Conservation (phyloP, 2,797 vertebrate genomes). For the Synaphobranchus kaupii region DNA sequence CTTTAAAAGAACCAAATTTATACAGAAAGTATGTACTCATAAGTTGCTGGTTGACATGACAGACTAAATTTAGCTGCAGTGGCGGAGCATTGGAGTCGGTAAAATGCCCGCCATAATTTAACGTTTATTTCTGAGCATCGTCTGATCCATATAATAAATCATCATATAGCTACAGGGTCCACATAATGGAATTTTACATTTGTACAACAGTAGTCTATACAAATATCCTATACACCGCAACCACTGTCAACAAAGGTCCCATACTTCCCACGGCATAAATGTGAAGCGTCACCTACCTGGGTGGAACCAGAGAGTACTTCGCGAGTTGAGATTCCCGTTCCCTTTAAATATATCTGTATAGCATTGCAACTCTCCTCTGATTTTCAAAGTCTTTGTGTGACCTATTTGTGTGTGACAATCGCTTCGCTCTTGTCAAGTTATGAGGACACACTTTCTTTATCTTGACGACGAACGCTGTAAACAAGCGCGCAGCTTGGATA, state of each 20-base stretch:
- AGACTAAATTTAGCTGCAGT: not conserved
- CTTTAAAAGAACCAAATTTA: not conserved
- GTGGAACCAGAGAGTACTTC: not conserved
- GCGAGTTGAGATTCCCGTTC: not conserved
- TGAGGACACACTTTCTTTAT: not conserved
- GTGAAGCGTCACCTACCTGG: constrained; percentile 14
- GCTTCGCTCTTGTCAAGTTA: not conserved
- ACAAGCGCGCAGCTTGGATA: not conserved
- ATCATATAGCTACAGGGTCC: not conserved
- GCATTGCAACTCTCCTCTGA: constrained; percentile 7
- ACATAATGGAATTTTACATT: not conserved
- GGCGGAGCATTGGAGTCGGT: not conserved
- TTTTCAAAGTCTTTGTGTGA: not conserved
- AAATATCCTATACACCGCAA: not conserved
- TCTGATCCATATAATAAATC: not conserved
- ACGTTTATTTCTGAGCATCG: not conserved
- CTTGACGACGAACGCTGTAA: too few species aligned
- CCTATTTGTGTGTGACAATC: not conserved
- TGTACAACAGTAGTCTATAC: not conserved
- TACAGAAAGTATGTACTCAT: not conserved
- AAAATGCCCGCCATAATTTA: not conserved
- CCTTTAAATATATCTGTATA: not conserved
- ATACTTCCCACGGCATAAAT: not conserved
- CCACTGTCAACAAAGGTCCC: not conserved
- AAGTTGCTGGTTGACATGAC: not conserved